Base-by-base conservation (phyloP, 2,888 invertebrate species). In the Bombylius major region DNA sequence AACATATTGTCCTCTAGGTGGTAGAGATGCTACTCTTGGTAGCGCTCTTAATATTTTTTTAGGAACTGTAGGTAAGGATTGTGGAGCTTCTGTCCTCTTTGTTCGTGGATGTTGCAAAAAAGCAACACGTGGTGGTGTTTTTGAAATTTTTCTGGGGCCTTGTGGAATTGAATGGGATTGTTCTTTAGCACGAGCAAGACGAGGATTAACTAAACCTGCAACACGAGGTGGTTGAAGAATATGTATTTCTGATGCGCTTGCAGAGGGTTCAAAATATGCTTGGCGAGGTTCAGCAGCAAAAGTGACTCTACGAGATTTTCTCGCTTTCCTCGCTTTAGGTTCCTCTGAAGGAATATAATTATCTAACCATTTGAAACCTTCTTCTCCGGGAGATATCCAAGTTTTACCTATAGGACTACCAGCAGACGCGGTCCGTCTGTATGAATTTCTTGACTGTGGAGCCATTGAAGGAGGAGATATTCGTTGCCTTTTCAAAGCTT, bases 351-450 rank as follows among this genome's bases (percentile, higher is more conserved):
- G 52, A 5, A 54, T 32, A 46, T 42, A 56, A 32, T 58, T 56
- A 33, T 14, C 54, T 5, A 58, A 47, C 58, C 58, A 58, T 14
- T 54, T 54, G 42, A 58, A 58, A 14, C 56, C 58, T 53, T 50
- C 49, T 42, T 58, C 54, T 11, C 32, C 39, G 11, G 58, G 58
- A 6, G 36, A 50, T 3, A 56, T n/a, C 12, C 54, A 52, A 4
- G 50, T 48, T 12, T 44, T 11, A 11, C 50, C 47, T 23, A 54
- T 42, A 31, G 58, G 58, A 42, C 54, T 48, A 32, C 42, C 33
- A 42, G 34, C 39, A n/a, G 4, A 9, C 1, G 31, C 8, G 4
- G 8, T 11, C 11, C 5, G 32, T n/a, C n/a, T 12, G 32, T 2
- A 4, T 1, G 32, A 9, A n/a, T 33, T 51, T 12, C 47, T 51